Base-by-base conservation (phyloP, 1,140 invertebrate species). In the Artemia franciscana region DNA sequence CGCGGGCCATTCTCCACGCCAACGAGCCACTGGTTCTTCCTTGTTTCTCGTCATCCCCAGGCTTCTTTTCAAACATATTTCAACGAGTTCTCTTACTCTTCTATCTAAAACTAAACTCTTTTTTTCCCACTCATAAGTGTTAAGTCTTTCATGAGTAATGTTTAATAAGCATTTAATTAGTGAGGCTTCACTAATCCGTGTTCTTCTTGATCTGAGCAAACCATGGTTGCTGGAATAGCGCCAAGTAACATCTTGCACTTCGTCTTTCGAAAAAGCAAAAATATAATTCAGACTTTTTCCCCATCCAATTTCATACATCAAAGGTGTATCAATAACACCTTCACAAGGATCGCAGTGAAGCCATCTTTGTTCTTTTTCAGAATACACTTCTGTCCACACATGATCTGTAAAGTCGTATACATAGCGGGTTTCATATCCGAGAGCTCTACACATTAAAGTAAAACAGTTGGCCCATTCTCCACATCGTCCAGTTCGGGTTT, bases 201-300 rank as follows among this genome's bases (percentile, higher is more conserved):
- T 78, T 70, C 83, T 73, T 62, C 81, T 57, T 24, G 18, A 56
- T 18, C 12, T 59, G 12, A 60, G 28, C 58, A 71, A 71, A 5
- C 81, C 59, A 64, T 75, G 84, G 62, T 93, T 74, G 26, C 73
- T 75, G 0, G 84, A 82, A 71, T 98, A 98, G 61, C 92, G 76
- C 91, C 91, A 97, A 0, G 92, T 95, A 2, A 98, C 92, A 75
- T 98, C 95, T 70, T 91, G 87, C 26, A 95, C 75, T 70, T 98
- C 91, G 70, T 96, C 87, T 39, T 78, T 77, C 0, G 90, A 91
- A 70, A 85, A 86, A 0, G 87, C 94, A 61, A 98, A 78, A 3
- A 98, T 75, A 72, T 98, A 98, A 0, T 78, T 78, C 5, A 97
- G 73, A 67, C 84, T 80, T 71, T 96, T 95, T 0, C 76, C 80